Evolutionary conservation across 2,797 vertebrate species (phyloP).

Genomic region (Anabas testudineus): DNA sequence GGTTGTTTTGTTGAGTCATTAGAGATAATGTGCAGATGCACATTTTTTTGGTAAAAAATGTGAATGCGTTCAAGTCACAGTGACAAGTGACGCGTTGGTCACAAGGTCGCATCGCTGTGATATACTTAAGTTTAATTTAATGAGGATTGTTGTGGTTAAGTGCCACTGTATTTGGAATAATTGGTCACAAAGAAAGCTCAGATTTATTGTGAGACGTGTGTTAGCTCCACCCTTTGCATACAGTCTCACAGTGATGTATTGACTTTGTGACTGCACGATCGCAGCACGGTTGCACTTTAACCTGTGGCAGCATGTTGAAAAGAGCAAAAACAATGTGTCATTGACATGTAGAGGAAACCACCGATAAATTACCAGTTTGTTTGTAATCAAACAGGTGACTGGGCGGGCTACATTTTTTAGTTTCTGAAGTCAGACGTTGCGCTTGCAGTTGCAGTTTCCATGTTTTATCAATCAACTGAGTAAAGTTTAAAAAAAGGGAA

Average conservation of each 20-base stretch:
- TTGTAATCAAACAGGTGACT: not conserved
- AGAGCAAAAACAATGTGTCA: constrained; percentile 41
- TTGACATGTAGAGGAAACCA: constrained; percentile 22
- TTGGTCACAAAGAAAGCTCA: not conserved
- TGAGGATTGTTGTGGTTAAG: not conserved
- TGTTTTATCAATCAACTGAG: not conserved
- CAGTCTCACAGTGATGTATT: constrained; percentile 13
- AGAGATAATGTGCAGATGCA: not conserved
- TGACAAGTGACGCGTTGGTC: not conserved
- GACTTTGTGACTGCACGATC: constrained; percentile 4
- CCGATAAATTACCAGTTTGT: not conserved
- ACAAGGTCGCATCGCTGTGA: not conserved
- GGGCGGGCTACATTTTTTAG: not conserved
- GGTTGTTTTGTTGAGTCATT: constrained; percentile 11
- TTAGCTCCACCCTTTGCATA: not conserved
- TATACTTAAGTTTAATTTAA: not conserved
- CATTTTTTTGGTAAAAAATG: not conserved
- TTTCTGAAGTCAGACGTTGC: not conserved
- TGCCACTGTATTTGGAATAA: no score
- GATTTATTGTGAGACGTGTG: not conserved
- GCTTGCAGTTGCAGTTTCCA: not conserved
- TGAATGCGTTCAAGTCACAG: not conserved
- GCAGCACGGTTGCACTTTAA: constrained; percentile 48
- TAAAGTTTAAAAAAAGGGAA: not conserved
- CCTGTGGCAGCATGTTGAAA: not conserved